Evolutionary conservation across 2,888 invertebrate genomes (phyloP).

Genomic region (Anorthoa munda): DNA sequence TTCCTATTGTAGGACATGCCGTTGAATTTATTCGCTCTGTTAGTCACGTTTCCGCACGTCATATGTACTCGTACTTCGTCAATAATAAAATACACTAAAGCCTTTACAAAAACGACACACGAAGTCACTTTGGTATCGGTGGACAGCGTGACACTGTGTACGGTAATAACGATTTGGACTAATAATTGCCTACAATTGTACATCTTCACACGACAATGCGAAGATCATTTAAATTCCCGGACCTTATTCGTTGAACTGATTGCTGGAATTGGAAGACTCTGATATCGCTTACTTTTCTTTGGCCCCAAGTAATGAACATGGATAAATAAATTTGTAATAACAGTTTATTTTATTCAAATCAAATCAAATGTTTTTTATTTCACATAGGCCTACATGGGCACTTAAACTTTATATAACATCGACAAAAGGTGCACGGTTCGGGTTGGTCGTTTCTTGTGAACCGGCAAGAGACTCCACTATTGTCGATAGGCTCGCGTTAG

Average conservation of each 20-base stretch:
- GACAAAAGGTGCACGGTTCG: no score
- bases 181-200: background rate
- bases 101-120: constrained; percentile 6
- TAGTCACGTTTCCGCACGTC: constrained; percentile 29
- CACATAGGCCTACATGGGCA: no score
- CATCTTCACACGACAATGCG: background rate
- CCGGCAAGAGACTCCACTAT: no score
- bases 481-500: no score
- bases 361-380: no score
- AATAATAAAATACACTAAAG: constrained; percentile 16
- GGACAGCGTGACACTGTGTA: background rate
- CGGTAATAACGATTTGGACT: background rate
- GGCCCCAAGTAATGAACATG: background rate
- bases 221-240: no score
- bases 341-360: no score
- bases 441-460: no score
- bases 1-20: constrained; percentile 4
- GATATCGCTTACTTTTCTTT: background rate
- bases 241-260: constrained; percentile 2
- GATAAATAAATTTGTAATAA: background rate
- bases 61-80: background rate
- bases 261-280: background rate
- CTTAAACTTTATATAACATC: no score
- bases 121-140: background rate
- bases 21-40: constrained; percentile 15